Conservation (phyloP, 2,797 vertebrate genomes). For the Clamator glandarius region DNA sequence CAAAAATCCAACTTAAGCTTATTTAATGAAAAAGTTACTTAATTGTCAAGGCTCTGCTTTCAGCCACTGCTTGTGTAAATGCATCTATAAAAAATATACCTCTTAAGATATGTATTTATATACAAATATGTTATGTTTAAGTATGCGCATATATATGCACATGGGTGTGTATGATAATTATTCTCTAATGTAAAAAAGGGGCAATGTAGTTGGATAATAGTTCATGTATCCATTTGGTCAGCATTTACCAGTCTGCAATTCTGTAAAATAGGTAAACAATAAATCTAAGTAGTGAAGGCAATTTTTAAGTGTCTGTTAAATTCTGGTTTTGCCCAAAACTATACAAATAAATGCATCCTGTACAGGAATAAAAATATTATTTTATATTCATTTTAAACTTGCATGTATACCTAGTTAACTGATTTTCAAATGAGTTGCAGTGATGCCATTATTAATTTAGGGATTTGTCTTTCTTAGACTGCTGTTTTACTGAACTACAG, state of each 20-base stretch:
- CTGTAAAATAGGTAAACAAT: background rate
- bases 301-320: background rate
- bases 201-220: background rate
- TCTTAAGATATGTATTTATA: background rate
- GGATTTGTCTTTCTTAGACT: background rate
- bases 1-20: background rate
- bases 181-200: background rate
- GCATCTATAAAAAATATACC: background rate
- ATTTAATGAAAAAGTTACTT: background rate
- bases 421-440: background rate
- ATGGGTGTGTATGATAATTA: background rate
- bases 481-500: background rate
- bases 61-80: background rate
- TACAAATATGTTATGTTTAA: background rate
- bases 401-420: background rate
- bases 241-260: background rate
- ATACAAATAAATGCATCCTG: background rate
- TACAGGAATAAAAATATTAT: background rate
- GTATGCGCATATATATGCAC: background rate
- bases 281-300: background rate
- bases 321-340: background rate
- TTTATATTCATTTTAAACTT: background rate
- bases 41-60: background rate
- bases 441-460: background rate
- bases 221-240: background rate